phyloP scores from a whole-genome alignment of 2,888 invertebrate genomes.

The Ommatoiulus sabulosus region DNA sequence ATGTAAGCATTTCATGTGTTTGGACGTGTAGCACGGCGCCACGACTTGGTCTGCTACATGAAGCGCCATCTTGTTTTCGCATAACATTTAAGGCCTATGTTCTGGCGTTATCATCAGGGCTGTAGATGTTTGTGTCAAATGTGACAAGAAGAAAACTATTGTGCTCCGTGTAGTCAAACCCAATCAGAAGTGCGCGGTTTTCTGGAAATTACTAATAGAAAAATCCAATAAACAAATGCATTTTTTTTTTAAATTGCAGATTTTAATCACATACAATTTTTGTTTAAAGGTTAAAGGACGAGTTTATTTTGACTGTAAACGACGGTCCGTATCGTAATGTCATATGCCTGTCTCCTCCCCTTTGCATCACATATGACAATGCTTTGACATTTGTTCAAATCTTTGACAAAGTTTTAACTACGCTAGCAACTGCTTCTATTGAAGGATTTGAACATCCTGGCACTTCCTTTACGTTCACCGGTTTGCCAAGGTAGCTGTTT shows the following conservation, averaged over 20 bases:
- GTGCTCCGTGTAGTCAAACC: neutral
- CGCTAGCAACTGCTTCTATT: neutral
- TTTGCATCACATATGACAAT: conserved; percentile 42
- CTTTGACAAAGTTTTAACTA: conserved; percentile 29
- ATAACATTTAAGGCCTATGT: too few species aligned
- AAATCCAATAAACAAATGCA: neutral
- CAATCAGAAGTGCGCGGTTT: too few species aligned
- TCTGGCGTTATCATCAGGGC: too few species aligned
- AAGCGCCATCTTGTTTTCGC: too few species aligned
- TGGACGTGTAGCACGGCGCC: neutral
- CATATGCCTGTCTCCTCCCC: conserved; percentile 12
- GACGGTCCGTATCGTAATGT: conserved; percentile 35
- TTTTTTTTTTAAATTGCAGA: neutral
- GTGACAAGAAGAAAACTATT: neutral
- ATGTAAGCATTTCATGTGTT: neutral
- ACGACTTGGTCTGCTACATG: too few species aligned
- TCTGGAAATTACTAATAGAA: too few species aligned
- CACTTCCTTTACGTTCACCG: neutral
- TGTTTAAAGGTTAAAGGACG: conserved; percentile 46
- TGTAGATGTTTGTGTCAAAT: neutral
- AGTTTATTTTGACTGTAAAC: conserved; percentile 20
- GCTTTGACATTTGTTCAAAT: conserved; percentile 38
- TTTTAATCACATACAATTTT: neutral
- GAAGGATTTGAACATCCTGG: neutral
- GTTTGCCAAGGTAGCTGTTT: neutral